Percentiles rank a stretch among this genome's conserved stretches.
phyloP scores from a whole-genome alignment of 2,797 vertebrate species.

The Glossophaga mutica region DNA sequence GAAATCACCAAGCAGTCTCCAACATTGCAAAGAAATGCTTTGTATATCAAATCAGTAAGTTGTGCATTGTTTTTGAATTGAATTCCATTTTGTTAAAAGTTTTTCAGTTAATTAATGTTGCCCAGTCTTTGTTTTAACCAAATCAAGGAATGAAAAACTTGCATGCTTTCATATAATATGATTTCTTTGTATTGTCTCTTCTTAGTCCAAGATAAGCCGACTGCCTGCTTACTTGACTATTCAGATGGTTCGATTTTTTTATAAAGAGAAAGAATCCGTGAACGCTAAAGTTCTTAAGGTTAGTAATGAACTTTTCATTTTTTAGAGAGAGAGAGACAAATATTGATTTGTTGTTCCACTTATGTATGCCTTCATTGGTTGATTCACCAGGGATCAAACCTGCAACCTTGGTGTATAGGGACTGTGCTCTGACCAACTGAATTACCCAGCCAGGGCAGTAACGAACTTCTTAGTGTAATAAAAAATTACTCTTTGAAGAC shows the following conservation, averaged over 20 bases:
- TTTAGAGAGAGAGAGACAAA: not conserved
- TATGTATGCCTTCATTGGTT: not conserved
- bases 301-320: slow-evolving; percentile 60
- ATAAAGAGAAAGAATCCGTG: slow-evolving; percentile 99
- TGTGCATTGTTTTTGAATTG: not conserved
- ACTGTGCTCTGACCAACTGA: not conserved
- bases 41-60: slow-evolving; percentile 98
- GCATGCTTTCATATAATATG: slow-evolving; percentile 2
- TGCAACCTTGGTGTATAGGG: not conserved
- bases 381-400: not conserved
- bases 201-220: slow-evolving; percentile 95
- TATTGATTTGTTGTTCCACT: not conserved
- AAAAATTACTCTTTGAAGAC: slow-evolving; percentile 1
- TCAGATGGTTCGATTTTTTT: slow-evolving; percentile 99
- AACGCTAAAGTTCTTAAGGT: slow-evolving; percentile 99
- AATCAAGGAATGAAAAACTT: not conserved
- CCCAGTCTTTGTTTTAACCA: slow-evolving; percentile 37
- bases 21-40: slow-evolving; percentile 95
- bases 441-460: slow-evolving; percentile 41
- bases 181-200: slow-evolving; percentile 48
- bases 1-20: slow-evolving; percentile 98
- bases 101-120: slow-evolving; percentile 19
- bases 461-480: slow-evolving; percentile 4
- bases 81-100: slow-evolving; percentile 2
- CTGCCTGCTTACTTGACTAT: slow-evolving; percentile 96